A percentile compares a stretch with the other conserved stretches of the same genome.
Conservation (phyloP, 2,888 invertebrate species). For the Cosmopolites sordidus region DNA sequence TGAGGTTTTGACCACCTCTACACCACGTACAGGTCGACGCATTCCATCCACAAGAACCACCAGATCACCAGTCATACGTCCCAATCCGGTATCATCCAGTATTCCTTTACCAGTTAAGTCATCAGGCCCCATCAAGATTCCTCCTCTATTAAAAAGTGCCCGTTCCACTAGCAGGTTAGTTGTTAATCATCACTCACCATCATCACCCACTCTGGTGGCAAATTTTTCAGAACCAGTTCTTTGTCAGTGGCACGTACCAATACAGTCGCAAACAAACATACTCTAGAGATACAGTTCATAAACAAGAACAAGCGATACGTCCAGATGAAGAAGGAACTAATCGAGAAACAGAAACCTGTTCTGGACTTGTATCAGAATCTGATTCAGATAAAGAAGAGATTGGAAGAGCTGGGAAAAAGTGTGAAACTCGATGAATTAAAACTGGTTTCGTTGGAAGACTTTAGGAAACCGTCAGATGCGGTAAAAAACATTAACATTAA, state of each 20-base stretch:
- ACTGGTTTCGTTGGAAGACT: slow-evolving; percentile 22
- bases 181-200: background rate
- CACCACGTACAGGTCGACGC: slow-evolving; percentile 2
- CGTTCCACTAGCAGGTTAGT: slow-evolving; percentile 20
- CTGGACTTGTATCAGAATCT: slow-evolving; percentile 42
- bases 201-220: too few species aligned
- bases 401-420: slow-evolving; percentile 41
- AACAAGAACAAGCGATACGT: slow-evolving; percentile 42
- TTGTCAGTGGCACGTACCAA: slow-evolving; percentile 17
- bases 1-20: slow-evolving; percentile 12
- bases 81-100: slow-evolving; percentile 23
- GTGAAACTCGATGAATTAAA: slow-evolving; percentile 40
- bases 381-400: slow-evolving; percentile 40
- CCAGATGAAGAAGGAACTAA: slow-evolving; percentile 39
- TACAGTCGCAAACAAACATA: slow-evolving; percentile 33
- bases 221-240: slow-evolving; percentile 16
- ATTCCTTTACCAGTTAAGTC: slow-evolving; percentile 30
- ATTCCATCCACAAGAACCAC: slow-evolving; percentile 12
- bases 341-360: slow-evolving; percentile 42
- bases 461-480: background rate
- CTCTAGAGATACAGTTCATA: slow-evolving; percentile 42
- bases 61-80: slow-evolving; percentile 4
- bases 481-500: too few species aligned
- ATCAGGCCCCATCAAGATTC: slow-evolving; percentile 24
- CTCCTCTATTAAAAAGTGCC: slow-evolving; percentile 18